These are phyloP conservation scores for Tribolium freemani DNA, from an alignment of 2,888 invertebrate genomes.

Conservation along the genomic window DNA sequence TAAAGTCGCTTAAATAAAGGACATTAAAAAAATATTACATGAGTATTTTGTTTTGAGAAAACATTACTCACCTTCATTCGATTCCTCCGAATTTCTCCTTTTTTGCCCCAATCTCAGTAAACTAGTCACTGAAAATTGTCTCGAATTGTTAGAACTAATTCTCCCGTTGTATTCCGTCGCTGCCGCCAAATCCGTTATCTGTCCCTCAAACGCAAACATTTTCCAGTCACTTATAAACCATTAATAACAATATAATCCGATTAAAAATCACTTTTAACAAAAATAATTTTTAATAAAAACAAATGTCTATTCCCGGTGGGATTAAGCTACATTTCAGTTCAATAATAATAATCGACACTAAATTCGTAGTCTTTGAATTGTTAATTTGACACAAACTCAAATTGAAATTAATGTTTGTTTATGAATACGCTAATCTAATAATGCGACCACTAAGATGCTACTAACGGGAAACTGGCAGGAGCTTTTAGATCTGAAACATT, in stretches of 20 bases:
- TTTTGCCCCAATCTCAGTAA: slow-evolving; percentile 63
- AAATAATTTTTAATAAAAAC: slow-evolving; percentile 13
- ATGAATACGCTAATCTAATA: slow-evolving; percentile 62
- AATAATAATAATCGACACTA: slow-evolving; percentile 40
- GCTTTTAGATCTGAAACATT: slow-evolving; percentile 61
- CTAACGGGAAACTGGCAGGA: slow-evolving; percentile 61
- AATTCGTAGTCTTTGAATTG: slow-evolving; percentile 43
- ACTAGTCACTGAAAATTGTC: slow-evolving; percentile 67
- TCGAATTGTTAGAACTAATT: slow-evolving; percentile 59
- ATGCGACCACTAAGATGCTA: slow-evolving; percentile 57
- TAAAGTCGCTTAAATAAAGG: no score
- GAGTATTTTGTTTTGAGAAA: no score
- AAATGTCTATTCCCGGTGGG: neutral
- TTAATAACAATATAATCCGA: neutral
- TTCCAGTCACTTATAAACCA: slow-evolving; percentile 5
- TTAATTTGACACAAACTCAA: slow-evolving; percentile 57
- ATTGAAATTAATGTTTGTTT: slow-evolving; percentile 67
- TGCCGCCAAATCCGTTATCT: slow-evolving; percentile 53
- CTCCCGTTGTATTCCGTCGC: slow-evolving; percentile 53
- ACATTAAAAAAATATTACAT: no score
- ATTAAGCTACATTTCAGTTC: slow-evolving; percentile 43
- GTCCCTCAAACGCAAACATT: slow-evolving; percentile 60
- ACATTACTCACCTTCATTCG: slow-evolving; percentile 59
- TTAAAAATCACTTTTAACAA: slow-evolving; percentile 3
- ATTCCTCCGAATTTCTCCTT: slow-evolving; percentile 59